Evolutionary conservation across 2,888 invertebrate genomes (phyloP).

Genomic region (Smittia aterrima): DNA sequence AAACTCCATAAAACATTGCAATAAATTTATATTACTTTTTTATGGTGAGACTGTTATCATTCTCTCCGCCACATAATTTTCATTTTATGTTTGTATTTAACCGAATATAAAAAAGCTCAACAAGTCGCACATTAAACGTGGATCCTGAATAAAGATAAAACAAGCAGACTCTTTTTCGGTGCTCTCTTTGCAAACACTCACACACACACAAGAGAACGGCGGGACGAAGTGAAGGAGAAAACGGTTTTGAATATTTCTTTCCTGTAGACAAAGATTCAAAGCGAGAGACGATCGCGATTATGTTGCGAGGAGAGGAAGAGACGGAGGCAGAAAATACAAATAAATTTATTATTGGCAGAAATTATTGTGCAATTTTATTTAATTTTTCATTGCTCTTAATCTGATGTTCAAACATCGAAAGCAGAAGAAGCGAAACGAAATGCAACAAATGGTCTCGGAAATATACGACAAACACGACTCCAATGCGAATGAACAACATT

Average conservation of each 20-base stretch:
- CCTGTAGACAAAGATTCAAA: not conserved
- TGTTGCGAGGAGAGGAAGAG: not conserved
- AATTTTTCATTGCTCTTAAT: conserved; percentile 15
- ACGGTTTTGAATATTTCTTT: not conserved
- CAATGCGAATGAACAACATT: not conserved
- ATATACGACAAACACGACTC: not conserved
- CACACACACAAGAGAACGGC: not conserved
- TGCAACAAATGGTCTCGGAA: not conserved
- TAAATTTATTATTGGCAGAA: conserved; percentile 22
- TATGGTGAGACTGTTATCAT: conserved; percentile 6
- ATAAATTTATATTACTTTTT: conserved; percentile 16
- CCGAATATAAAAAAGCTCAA: conserved; percentile 34
- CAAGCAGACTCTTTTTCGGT: conserved; percentile 20
- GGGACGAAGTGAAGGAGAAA: not conserved
- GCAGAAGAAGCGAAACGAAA: not conserved
- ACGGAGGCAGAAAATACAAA: not conserved
- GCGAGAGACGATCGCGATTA: not conserved
- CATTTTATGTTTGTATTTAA: not conserved
- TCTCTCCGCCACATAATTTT: conserved; percentile 14
- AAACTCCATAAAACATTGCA: conserved; percentile 1
- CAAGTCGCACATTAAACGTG: conserved; percentile 42
- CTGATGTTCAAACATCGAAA: not conserved
- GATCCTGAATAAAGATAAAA: conserved; percentile 38
- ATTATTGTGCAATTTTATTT: conserved; percentile 30
- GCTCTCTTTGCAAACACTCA: conserved; percentile 5